Percentiles rank a stretch among this genome's conserved stretches.
phyloP scores from a whole-genome alignment of 2,888 invertebrate genomes.

The Cantharis rustica region DNA sequence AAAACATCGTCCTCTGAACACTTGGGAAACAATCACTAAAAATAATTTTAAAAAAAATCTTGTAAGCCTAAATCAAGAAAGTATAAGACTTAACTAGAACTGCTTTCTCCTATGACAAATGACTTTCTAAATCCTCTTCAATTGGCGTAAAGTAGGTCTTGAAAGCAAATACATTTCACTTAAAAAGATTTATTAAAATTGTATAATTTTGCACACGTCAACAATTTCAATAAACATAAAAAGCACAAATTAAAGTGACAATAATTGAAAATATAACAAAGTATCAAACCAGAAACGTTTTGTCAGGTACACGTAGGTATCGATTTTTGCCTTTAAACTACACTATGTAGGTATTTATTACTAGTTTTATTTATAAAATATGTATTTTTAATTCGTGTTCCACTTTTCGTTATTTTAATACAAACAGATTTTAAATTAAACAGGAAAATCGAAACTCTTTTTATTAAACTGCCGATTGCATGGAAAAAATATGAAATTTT shows the following conservation, averaged over 20 bases:
- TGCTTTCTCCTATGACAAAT: constrained; percentile 24
- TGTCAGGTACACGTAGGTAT: not conserved
- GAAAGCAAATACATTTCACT: not conserved
- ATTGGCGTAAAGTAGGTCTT: constrained; percentile 22
- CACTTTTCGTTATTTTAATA: not conserved
- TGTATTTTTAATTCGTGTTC: not conserved
- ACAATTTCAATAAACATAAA: not conserved
- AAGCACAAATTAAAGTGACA: not conserved
- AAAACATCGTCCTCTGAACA: constrained; percentile 2
- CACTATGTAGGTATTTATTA: not conserved
- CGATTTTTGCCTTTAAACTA: not conserved
- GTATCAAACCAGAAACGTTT: not conserved
- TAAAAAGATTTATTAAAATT: not conserved
- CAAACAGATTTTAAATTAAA: not conserved
- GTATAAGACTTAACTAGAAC: constrained; percentile 12
- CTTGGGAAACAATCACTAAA: not conserved
- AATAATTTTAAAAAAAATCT: not conserved
- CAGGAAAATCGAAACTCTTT: not conserved
- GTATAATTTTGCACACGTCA: not conserved
- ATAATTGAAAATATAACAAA: not conserved
- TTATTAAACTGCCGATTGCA: not conserved
- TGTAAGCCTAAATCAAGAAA: not conserved
- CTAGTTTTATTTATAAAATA: not conserved
- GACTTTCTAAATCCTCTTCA: constrained; percentile 28
- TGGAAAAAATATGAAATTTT: not conserved